phyloP scores from a whole-genome alignment of 1,140 invertebrate genomes.

The Tetramorium simillimum region DNA sequence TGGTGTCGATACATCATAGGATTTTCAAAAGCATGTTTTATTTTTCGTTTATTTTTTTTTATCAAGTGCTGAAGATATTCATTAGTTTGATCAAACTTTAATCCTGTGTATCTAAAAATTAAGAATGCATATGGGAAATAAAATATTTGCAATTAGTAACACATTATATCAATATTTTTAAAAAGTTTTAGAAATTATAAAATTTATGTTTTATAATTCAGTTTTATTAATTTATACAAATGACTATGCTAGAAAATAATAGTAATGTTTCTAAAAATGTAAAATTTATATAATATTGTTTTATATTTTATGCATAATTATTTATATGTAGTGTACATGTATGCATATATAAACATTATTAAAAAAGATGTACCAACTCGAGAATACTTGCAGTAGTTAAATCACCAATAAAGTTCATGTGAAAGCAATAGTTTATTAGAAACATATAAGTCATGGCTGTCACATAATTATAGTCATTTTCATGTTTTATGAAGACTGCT shows the following conservation, averaged over 20 bases:
- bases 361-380: not conserved
- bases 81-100: constrained; percentile 17
- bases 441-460: too few species aligned
- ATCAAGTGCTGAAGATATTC: not conserved
- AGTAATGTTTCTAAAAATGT: too few species aligned
- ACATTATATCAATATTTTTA: not conserved
- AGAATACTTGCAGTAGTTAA: too few species aligned
- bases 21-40: not conserved
- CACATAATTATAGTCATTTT: too few species aligned
- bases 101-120: constrained; percentile 7
- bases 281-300: too few species aligned
- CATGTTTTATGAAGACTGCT: too few species aligned
- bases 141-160: not conserved
- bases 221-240: not conserved
- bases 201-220: not conserved
- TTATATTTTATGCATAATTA: too few species aligned
- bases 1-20: not conserved
- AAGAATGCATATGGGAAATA: not conserved
- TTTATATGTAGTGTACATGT: too few species aligned
- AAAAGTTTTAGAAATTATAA: not conserved
- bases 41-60: not conserved
- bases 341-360: too few species aligned
- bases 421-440: too few species aligned
- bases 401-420: too few species aligned
- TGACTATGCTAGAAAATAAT: not conserved